A percentile compares a stretch with the other conserved stretches of the same genome.
These are phyloP conservation scores for Cossypha polioptera DNA, from an alignment of 2,797 vertebrate genomes.

Conservation along the genomic window DNA sequence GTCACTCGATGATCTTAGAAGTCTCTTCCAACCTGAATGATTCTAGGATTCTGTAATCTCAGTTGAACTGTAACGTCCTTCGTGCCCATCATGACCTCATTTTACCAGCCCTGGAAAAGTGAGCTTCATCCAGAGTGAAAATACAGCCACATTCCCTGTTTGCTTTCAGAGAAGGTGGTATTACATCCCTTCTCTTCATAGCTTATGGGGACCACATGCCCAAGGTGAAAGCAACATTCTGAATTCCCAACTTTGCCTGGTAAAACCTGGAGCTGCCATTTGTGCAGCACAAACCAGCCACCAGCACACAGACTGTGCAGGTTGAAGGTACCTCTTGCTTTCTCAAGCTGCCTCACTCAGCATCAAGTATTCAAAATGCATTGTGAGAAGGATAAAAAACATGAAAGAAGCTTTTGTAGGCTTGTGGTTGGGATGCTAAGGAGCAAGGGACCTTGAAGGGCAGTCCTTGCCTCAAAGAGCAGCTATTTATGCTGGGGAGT, in stretches of 20 bases:
- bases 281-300: fast-evolving
- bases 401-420: background rate
- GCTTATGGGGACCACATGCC: background rate
- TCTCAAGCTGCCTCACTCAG: background rate
- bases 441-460: background rate
- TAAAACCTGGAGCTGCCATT: background rate
- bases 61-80: background rate
- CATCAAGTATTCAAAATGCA: background rate
- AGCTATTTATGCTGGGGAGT: background rate
- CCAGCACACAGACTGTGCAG: background rate
- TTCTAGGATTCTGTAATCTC: background rate
- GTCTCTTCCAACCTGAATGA: background rate
- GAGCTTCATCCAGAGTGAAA: background rate
- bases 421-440: background rate
- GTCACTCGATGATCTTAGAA: fast-evolving
- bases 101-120: background rate
- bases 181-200: background rate
- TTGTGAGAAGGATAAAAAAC: background rate
- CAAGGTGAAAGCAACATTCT: background rate
- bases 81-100: fast-evolving
- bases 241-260: background rate
- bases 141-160: background rate
- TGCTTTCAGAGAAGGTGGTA: background rate
- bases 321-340: background rate
- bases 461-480: background rate